Evolutionary conservation across 2,888 invertebrate genomes (phyloP).

Genomic region (Magallana nippona): DNA sequence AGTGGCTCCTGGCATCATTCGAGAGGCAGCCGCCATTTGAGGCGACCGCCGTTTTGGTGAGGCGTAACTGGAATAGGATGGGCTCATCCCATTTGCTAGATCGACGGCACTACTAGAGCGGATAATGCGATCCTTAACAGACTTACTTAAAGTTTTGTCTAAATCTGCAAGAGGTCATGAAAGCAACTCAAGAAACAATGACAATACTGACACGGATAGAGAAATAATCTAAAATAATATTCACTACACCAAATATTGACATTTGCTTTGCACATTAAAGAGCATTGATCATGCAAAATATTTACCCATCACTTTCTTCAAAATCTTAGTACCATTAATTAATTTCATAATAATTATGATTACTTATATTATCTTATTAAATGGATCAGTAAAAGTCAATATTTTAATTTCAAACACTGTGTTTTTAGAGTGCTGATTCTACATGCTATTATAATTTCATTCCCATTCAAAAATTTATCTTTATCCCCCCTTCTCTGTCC

Average conservation of each 20-base stretch:
- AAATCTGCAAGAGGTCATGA: slow-evolving; percentile 59
- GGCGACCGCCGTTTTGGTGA: slow-evolving; percentile 60
- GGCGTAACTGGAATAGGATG: slow-evolving; percentile 39
- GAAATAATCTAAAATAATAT: slow-evolving; percentile 19
- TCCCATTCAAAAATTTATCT: no score
- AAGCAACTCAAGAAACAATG: slow-evolving; percentile 27
- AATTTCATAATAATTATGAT: neutral
- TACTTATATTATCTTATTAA: neutral
- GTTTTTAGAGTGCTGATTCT: no score
- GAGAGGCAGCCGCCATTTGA: slow-evolving; percentile 86
- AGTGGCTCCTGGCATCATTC: slow-evolving; percentile 81
- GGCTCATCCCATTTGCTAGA: slow-evolving; percentile 84
- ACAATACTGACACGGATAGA: slow-evolving; percentile 16
- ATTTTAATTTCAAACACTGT: no score
- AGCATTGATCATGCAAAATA: slow-evolving; percentile 11
- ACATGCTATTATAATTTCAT: no score
- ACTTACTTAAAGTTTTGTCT: slow-evolving; percentile 55
- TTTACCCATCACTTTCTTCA: neutral
- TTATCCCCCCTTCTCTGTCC: no score
- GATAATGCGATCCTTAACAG: slow-evolving; percentile 63
- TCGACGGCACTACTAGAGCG: slow-evolving; percentile 96
- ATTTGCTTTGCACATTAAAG: slow-evolving; percentile 25
- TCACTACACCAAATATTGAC: slow-evolving; percentile 10
- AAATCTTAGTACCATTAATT: slow-evolving; percentile 29
- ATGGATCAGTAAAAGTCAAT: neutral